Conservation (phyloP, 2,113 vertebrate species). For the Pangasianodon hypophthalmus region DNA sequence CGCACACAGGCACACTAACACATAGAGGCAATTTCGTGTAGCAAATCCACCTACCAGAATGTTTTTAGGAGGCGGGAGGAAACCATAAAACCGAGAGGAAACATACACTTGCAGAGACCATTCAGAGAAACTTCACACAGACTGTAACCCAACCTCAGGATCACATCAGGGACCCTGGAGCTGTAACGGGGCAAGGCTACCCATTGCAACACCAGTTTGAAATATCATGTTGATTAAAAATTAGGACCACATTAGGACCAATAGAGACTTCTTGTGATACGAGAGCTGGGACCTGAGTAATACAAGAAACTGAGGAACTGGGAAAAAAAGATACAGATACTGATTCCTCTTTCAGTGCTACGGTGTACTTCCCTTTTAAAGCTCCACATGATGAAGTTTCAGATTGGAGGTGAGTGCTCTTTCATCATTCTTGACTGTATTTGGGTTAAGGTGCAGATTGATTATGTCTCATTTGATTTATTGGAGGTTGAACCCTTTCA, state of each 20-base stretch:
- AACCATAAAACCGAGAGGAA: not conserved
- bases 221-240: not conserved
- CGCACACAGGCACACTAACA: not conserved
- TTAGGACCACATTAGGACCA: not conserved
- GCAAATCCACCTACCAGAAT: not conserved
- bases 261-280: not conserved
- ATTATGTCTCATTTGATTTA: conserved; percentile 77
- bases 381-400: not conserved
- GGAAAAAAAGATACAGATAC: not conserved
- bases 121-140: not conserved
- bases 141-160: not conserved
- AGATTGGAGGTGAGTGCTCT: not conserved
- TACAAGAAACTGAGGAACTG: not conserved
- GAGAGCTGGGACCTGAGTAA: not conserved
- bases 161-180: not conserved
- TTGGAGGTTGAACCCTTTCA: conserved; percentile 82
- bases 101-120: not conserved
- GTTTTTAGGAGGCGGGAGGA: not conserved
- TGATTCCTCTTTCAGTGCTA: not conserved
- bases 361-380: not conserved
- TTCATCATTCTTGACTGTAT: conserved; percentile 78
- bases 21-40: not conserved
- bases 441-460: conserved; percentile 80
- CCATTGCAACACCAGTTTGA: not conserved
- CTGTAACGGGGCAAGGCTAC: not conserved